phyloP scores from a whole-genome alignment of 2,797 vertebrate species.

The Aeoliscus strigatus region DNA sequence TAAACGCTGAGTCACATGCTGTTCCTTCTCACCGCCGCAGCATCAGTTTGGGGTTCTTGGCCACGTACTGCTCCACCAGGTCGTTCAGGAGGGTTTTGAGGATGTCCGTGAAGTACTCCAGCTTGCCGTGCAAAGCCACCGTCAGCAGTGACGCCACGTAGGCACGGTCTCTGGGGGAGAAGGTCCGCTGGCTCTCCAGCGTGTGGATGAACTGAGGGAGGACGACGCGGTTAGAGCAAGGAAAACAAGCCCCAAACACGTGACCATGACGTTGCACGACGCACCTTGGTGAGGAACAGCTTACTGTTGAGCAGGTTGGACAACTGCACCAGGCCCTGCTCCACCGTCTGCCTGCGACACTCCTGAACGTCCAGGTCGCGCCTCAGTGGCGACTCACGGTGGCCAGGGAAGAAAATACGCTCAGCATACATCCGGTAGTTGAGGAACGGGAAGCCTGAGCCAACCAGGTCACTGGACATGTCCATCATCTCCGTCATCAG shows the following conservation, averaged over 20 bases:
- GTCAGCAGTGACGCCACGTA: slow-evolving; percentile 95
- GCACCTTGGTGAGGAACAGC: slow-evolving; percentile 97
- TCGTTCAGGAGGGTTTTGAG: slow-evolving; percentile 94
- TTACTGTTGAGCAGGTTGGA: slow-evolving; percentile 99
- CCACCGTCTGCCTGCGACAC: slow-evolving; percentile 89
- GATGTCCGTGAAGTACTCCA: slow-evolving; percentile 98
- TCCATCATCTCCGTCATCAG: slow-evolving; percentile 99
- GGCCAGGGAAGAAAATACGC: slow-evolving; percentile 96
- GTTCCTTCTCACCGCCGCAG: slow-evolving; percentile 80
- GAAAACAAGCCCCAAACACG: background rate
- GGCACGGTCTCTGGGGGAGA: slow-evolving; percentile 91
- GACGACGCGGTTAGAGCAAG: no score
- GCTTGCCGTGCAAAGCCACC: slow-evolving; percentile 90
- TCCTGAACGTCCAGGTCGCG: slow-evolving; percentile 92
- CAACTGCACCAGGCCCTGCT: slow-evolving; percentile 93
- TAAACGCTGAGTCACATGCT: no score
- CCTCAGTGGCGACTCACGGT: slow-evolving; percentile 88
- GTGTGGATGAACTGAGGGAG: slow-evolving; percentile 90
- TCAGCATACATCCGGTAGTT: slow-evolving; percentile 94
- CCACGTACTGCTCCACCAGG: slow-evolving; percentile 94
- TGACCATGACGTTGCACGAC: rapidly evolving
- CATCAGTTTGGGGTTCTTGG: slow-evolving; percentile 98
- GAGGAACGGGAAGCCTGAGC: slow-evolving; percentile 93
- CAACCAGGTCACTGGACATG: slow-evolving; percentile 94
- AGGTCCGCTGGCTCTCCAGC: slow-evolving; percentile 93